phyloP scores from a whole-genome alignment of 1,140 invertebrate genomes.

The Colletes latitarsis region DNA sequence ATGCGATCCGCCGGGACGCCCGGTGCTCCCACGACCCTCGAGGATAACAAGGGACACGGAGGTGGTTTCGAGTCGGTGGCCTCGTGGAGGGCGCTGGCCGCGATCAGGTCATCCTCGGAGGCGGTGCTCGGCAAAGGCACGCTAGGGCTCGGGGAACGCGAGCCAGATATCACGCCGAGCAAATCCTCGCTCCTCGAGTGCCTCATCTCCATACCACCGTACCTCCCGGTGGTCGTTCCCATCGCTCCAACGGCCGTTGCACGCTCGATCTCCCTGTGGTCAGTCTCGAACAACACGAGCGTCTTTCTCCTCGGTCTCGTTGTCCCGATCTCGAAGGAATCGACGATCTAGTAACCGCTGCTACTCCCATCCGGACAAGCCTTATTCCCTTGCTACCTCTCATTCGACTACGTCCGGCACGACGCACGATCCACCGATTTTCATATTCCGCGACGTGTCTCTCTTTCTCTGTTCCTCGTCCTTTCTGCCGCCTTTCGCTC shows the following conservation, averaged over 20 bases:
- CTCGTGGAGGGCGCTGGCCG: slow-evolving; percentile 73
- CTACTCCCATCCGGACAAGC: slow-evolving; percentile 55
- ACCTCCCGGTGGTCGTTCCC: slow-evolving; percentile 58
- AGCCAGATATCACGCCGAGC: slow-evolving; percentile 60
- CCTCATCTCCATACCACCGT: slow-evolving; percentile 75
- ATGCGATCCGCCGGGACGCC: slow-evolving; percentile 77
- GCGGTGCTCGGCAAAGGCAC: slow-evolving; percentile 62
- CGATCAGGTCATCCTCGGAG: slow-evolving; percentile 79
- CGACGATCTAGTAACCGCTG: slow-evolving; percentile 24
- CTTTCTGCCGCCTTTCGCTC: background rate
- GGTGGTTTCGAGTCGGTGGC: slow-evolving; percentile 13
- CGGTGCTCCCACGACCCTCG: slow-evolving; percentile 54
- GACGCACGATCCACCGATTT: slow-evolving; percentile 27
- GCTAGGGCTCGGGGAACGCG: slow-evolving; percentile 68
- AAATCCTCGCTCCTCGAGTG: slow-evolving; percentile 78
- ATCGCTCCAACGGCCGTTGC: slow-evolving; percentile 7
- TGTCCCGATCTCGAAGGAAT: slow-evolving; percentile 25
- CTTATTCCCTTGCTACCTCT: slow-evolving; percentile 20
- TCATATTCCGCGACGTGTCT: background rate
- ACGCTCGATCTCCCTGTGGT: slow-evolving; percentile 25
- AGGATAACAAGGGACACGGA: slow-evolving; percentile 42
- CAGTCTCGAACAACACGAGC: background rate
- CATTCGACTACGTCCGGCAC: slow-evolving; percentile 2
- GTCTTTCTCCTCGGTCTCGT: background rate
- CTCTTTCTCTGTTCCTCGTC: background rate